Percentiles rank a stretch among this genome's conserved stretches.
These are phyloP conservation scores for Halocynthia roretzi DNA, from an alignment of 23 tunicate genomes.

Conservation along the genomic window DNA sequence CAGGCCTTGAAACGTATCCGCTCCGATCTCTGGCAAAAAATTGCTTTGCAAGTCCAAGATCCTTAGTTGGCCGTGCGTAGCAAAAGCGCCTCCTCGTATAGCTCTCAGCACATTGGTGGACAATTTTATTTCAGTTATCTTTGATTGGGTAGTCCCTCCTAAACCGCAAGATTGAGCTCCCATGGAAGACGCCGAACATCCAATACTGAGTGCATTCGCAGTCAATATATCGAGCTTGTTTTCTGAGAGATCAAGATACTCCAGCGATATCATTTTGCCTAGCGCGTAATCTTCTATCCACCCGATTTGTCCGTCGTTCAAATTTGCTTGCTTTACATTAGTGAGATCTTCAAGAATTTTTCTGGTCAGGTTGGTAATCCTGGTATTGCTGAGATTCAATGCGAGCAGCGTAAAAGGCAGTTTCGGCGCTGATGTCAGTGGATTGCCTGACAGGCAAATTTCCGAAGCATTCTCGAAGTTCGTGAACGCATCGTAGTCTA, in stretches of 20 bases:
- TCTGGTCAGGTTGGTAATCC: background rate
- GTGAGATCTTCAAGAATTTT: conserved; percentile 11
- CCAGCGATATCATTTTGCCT: conserved; percentile 5
- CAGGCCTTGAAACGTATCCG: conserved; percentile 12
- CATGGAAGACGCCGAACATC: conserved; percentile 7
- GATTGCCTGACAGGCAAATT: conserved; percentile 32
- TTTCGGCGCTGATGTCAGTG: conserved; percentile 6
- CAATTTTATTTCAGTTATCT: background rate
- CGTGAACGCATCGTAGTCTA: conserved; percentile 17
- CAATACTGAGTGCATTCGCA: conserved; percentile 10
- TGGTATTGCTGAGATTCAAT: conserved; percentile 8
- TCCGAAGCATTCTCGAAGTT: conserved; percentile 2
- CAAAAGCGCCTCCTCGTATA: conserved; percentile 18
- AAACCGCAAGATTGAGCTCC: background rate
- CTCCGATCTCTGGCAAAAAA: conserved; percentile 11
- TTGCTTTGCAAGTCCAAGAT: conserved; percentile 13
- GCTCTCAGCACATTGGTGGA: conserved; percentile 8
- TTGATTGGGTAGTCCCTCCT: background rate
- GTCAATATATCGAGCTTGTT: conserved; percentile 6
- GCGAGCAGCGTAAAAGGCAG: conserved; percentile 7
- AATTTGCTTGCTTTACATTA: background rate
- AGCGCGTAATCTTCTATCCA: conserved; percentile 12
- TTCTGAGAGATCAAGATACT: conserved; percentile 21
- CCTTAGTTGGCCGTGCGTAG: conserved; percentile 9
- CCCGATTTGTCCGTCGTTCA: conserved; percentile 17